phyloP scores from a whole-genome alignment of 2,888 invertebrate genomes.

The Ceraclea dissimilis region DNA sequence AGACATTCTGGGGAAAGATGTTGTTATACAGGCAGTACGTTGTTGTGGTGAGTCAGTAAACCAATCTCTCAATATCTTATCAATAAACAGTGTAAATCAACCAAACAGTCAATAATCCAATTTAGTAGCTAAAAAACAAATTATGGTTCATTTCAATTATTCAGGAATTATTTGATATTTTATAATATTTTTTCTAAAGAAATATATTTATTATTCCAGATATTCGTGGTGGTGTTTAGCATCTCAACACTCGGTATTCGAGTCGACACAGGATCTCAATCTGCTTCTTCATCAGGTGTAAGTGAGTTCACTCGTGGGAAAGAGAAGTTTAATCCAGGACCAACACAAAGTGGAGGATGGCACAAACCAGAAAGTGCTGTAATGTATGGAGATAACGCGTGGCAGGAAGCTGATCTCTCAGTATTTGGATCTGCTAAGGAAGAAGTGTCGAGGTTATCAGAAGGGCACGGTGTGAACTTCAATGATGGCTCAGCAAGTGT shows the following conservation, averaged over 20 bases:
- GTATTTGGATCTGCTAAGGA: neutral
- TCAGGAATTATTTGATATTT: no score
- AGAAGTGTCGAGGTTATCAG: neutral
- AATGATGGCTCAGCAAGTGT: slow-evolving; percentile 6
- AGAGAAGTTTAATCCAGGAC: slow-evolving; percentile 19
- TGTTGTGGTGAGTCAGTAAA: slow-evolving; percentile 17
- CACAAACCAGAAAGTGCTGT: slow-evolving; percentile 11
- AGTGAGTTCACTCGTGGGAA: neutral
- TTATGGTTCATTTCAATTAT: no score
- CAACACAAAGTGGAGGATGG: slow-evolving; percentile 19
- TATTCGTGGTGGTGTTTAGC: slow-evolving; percentile 11
- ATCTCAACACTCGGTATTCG: neutral
- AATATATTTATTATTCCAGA: slow-evolving; percentile 14
- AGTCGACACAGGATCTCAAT: slow-evolving; percentile 12
- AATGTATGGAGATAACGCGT: neutral
- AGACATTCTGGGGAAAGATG: slow-evolving; percentile 20
- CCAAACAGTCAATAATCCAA: no score
- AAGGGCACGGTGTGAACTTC: slow-evolving; percentile 9
- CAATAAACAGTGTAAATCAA: no score
- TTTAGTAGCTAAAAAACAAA: no score
- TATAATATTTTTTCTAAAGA: no score
- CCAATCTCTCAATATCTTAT: no score
- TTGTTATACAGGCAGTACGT: slow-evolving; percentile 14
- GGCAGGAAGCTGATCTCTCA: neutral
- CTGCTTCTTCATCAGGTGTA: neutral